These are phyloP conservation scores for Molossus alvarezi DNA, from an alignment of 2,797 vertebrate species.

Conservation along the genomic window DNA sequence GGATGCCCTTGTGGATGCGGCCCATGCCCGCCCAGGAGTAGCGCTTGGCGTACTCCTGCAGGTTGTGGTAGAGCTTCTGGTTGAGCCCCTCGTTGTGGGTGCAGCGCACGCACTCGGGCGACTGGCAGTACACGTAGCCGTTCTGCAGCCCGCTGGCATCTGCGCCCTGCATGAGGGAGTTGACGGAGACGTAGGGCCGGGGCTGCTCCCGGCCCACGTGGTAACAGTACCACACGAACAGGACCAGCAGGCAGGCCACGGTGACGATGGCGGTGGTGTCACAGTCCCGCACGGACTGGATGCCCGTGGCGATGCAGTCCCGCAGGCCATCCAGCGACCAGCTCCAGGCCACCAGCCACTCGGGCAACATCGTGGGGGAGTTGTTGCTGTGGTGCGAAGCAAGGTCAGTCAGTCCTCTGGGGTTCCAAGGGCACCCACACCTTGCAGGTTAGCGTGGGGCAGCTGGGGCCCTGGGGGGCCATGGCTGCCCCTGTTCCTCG, in stretches of 20 bases:
- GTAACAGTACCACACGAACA: constrained; percentile 99
- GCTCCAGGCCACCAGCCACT: constrained; percentile 92
- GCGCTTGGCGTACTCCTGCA: constrained; percentile 99
- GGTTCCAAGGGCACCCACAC: constrained; percentile 82
- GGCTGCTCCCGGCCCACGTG: constrained; percentile 97
- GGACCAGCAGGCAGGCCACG: constrained; percentile 93
- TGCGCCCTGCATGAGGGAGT: constrained; percentile 90
- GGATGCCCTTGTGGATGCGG: constrained; percentile 98
- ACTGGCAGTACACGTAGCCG: constrained; percentile 96
- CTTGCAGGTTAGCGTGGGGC: constrained; percentile 75
- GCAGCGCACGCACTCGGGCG: constrained; percentile 95
- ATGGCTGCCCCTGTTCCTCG: constrained; percentile 67
- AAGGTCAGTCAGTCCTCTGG: constrained; percentile 85
- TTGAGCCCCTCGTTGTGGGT: constrained; percentile 94
- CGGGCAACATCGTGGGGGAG: constrained; percentile 89
- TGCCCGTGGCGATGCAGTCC: constrained; percentile 95
- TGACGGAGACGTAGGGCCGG: constrained; percentile 88
- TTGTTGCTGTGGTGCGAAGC: neutral
- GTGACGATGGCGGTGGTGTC: constrained; percentile 93
- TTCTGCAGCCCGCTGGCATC: constrained; percentile 94
- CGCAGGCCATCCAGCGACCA: constrained; percentile 96
- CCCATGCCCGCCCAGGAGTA: constrained; percentile 99
- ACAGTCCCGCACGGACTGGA: constrained; percentile 97
- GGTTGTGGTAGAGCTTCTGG: constrained; percentile 98
- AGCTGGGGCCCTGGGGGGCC: constrained; percentile 74